These are phyloP conservation scores for Catagonus wagneri DNA, from an alignment of 2,113 vertebrate genomes.

Conservation along the genomic window DNA sequence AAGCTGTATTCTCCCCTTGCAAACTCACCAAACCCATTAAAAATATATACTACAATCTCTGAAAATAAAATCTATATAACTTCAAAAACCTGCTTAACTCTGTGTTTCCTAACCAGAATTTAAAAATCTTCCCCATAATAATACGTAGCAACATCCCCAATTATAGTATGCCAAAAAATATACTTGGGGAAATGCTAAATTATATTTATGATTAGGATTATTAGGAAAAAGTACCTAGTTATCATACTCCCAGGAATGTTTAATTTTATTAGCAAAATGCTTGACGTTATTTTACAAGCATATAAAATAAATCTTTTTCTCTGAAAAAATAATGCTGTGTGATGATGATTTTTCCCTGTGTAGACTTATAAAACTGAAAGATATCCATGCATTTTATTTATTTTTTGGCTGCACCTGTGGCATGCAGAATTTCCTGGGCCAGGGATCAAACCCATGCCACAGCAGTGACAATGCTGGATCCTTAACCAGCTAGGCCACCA, in stretches of 20 bases:
- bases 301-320: neutral
- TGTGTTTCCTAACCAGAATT: neutral
- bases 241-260: neutral
- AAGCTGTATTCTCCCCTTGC: neutral
- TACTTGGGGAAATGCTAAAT: neutral
- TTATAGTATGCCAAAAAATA: neutral
- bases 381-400: no score
- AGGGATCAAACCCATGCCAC: no score
- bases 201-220: neutral
- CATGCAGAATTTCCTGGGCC: no score
- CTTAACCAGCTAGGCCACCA: no score
- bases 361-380: slow-evolving; percentile 33
- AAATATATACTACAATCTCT: neutral
- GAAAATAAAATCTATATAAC: neutral
- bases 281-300: neutral
- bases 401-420: no score
- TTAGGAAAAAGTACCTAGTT: neutral
- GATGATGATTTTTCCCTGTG: neutral
- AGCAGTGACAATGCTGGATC: no score
- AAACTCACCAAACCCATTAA: neutral
- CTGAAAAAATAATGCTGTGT: neutral
- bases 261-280: slow-evolving; percentile 30
- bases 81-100: neutral
- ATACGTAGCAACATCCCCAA: neutral
- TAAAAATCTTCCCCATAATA: neutral